Evolutionary conservation across 2,888 invertebrate species (phyloP).

Genomic region (Synanthedon tipuliformis): DNA sequence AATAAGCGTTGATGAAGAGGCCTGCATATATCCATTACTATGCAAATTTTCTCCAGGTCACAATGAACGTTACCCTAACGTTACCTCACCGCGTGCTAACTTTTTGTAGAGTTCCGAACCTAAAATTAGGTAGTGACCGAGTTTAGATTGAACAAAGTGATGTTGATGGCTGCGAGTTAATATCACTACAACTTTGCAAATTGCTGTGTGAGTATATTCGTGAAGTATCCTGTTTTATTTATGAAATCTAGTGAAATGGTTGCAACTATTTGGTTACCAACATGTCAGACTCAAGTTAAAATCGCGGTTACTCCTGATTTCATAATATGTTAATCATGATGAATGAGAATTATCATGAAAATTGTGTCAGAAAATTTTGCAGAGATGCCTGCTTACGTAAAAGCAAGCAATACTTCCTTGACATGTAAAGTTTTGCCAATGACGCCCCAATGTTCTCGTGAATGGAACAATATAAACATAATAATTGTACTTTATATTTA

Average conservation of each 20-base stretch:
- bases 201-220: not conserved
- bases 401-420: no score
- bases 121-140: slow-evolving; percentile 48
- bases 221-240: not conserved
- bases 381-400: no score
- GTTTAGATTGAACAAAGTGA: slow-evolving; percentile 20
- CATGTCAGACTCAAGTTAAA: no score
- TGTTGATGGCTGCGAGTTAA: not conserved
- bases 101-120: slow-evolving; percentile 45
- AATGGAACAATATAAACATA: not conserved
- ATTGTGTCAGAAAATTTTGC: no score
- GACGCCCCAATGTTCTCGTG: no score
- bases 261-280: no score
- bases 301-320: no score
- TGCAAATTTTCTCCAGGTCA: slow-evolving; percentile 53
- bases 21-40: slow-evolving; percentile 51
- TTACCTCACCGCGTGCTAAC: slow-evolving; percentile 43
- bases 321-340: no score
- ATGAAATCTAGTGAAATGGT: not conserved
- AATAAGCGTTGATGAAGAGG: slow-evolving; percentile 27
- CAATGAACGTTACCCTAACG: slow-evolving; percentile 52
- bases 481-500: not conserved
- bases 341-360: no score
- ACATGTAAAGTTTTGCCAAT: no score
- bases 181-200: not conserved